Evolutionary conservation across 2,888 invertebrate species (phyloP), one percentile per base, ranked within the genome.

Genomic region (Synanthedon vespiformis): DNA sequence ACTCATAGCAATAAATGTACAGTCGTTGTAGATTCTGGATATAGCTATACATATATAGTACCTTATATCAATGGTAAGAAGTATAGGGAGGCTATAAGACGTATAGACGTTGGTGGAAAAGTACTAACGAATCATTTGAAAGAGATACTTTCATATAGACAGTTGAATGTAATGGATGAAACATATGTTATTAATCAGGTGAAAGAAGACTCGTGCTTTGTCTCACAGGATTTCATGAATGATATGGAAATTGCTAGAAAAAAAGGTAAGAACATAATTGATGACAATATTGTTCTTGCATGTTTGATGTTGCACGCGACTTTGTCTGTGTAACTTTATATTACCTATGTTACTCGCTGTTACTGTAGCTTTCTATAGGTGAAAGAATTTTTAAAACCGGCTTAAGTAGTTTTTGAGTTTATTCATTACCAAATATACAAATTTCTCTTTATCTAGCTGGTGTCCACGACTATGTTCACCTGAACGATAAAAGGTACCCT

Each of bases 131-230:
- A 99, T 87, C 97, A 99, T 80, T 86, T 99, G 49, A 99, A 99
- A 77, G 99, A 99, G 79, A 91, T 98, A 13, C 92, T 99, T 61
- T 99, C 99, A 0, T 99, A 99, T 77, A 88, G 93, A 48, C 98
- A 99, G 72, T 81, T 99, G 49, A 96, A 99, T 87, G 98, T 99
- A 0, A 97, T 98, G 96, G 98, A 99, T 73, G 99, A 99, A 79
- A 97, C 98, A 0, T 97, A 95, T 81, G 97, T 99, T 0, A 96
- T 99, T 50, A 99, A 99, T 81, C 98, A 99, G 84, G 95, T 94
- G 0, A 99, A 99, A 77, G 99, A 99, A 80, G 99, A 99, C 74
- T 92, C 95, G 0, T 99, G 99, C 74, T 99, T 92, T 85, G 96
- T 99, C 0, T 93, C 98, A 0, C 88, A 90, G 60, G 89, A 98